phyloP scores from a whole-genome alignment of 35 echinoderm and acorn worm species.

The Chiridota heheva region DNA sequence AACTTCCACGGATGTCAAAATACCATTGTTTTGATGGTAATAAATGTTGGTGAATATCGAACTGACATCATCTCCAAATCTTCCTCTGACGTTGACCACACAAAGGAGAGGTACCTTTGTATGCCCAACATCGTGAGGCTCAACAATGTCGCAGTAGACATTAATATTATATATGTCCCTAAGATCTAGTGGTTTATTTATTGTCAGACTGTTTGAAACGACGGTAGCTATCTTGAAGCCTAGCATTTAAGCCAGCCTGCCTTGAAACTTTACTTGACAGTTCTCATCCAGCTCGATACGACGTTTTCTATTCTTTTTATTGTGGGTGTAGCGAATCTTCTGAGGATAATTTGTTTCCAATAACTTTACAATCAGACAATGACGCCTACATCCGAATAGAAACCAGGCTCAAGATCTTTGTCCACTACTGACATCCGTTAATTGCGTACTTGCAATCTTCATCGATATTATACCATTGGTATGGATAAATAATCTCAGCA shows the following conservation, averaged over 20 bases:
- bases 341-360: background rate
- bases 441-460: background rate
- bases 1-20: background rate
- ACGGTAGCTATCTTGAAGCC: conserved; percentile 8
- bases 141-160: conserved; percentile 17
- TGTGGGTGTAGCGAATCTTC: conserved; percentile 16
- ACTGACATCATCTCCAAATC: conserved; percentile 16
- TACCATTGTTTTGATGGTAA: conserved; percentile 6
- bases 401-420: background rate
- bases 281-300: background rate
- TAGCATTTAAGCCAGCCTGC: conserved; percentile 17
- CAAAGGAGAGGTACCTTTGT: conserved; percentile 1
- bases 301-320: conserved; percentile 18
- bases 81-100: conserved; percentile 17
- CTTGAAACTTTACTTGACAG: background rate
- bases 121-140: conserved; percentile 19
- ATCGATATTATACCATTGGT: conserved; percentile 42
- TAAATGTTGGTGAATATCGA: conserved; percentile 14
- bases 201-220: background rate
- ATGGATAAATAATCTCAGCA: conserved; percentile 17
- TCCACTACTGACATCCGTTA: conserved; percentile 17
- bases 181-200: conserved; percentile 5
- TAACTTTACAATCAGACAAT: background rate
- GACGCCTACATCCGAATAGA: background rate
- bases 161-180: conserved; percentile 14